A percentile compares a stretch with the other conserved stretches of the same genome.
phyloP scores from a whole-genome alignment of 2,797 vertebrate genomes.

The Nannoperca australis region DNA sequence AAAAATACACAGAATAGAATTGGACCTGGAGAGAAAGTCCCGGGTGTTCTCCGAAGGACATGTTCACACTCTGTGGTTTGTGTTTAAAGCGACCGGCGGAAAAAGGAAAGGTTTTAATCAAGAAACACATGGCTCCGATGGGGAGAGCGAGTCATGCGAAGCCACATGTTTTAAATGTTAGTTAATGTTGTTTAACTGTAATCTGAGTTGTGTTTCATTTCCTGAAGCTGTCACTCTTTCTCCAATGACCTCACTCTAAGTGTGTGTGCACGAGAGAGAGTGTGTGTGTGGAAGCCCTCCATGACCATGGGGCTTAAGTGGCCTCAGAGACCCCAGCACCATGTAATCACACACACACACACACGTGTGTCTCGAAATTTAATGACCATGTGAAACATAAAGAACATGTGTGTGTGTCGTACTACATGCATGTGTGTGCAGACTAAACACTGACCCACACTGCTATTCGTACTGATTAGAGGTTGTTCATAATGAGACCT shows the following conservation, averaged over 20 bases:
- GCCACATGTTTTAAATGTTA: conserved; percentile 73
- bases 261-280: conserved; percentile 19
- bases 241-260: conserved; percentile 69
- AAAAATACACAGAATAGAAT: neutral
- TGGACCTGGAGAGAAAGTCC: conserved; percentile 18
- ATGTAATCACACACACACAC: conserved; percentile 61
- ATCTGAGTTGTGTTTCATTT: conserved; percentile 82
- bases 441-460: conserved; percentile 75
- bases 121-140: neutral
- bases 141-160: conserved; percentile 10
- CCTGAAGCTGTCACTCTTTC: conserved; percentile 76
- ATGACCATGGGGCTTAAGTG: conserved; percentile 54
- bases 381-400: conserved; percentile 71
- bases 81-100: conserved; percentile 35
- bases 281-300: conserved; percentile 47
- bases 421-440: conserved; percentile 47
- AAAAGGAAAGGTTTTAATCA: conserved; percentile 60
- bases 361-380: conserved; percentile 55
- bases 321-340: conserved; percentile 60
- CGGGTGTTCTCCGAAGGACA: conserved; percentile 40
- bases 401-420: conserved; percentile 35
- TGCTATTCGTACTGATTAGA: conserved; percentile 80
- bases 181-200: conserved; percentile 73
- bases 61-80: conserved; percentile 62
- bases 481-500: conserved; percentile 71